Conservation (phyloP, 1,140 invertebrate species). For the Ladona fulva region DNA sequence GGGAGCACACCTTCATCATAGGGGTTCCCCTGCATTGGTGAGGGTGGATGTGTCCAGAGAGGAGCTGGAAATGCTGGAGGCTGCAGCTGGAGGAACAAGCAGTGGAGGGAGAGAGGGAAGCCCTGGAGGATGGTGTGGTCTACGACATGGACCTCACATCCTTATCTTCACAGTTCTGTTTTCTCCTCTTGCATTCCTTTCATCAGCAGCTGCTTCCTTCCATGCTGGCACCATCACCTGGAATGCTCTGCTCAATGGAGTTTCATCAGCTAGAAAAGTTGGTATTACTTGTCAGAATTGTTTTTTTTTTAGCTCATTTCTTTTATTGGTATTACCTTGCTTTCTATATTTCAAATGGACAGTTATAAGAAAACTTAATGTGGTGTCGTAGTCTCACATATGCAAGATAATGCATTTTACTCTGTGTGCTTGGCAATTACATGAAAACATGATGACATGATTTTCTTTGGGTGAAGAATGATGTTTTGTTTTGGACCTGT, state of each 20-base stretch:
- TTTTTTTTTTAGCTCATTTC: no score
- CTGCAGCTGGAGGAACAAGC: neutral
- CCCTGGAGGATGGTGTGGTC: neutral
- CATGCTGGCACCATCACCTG: neutral
- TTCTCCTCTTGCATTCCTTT: neutral
- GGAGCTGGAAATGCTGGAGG: neutral
- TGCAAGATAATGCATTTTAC: no score
- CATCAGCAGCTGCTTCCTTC: neutral
- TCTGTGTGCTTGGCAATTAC: no score
- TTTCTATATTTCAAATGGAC: no score
- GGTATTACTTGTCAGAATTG: no score
- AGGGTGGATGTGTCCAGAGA: neutral
- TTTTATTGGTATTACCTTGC: no score
- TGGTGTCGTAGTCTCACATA: no score
- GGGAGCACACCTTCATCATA: neutral
- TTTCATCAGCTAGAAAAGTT: neutral
- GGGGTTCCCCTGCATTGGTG: neutral
- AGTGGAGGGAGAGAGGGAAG: neutral
- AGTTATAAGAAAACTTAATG: no score
- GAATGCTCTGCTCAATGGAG: neutral
- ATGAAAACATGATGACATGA: no score
- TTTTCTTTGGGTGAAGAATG: no score
- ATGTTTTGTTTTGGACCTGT: no score
- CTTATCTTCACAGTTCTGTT: neutral
- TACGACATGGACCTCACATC: neutral